These are phyloP conservation scores for Prionace glauca DNA, from an alignment of 2,797 vertebrate species.

Conservation along the genomic window DNA sequence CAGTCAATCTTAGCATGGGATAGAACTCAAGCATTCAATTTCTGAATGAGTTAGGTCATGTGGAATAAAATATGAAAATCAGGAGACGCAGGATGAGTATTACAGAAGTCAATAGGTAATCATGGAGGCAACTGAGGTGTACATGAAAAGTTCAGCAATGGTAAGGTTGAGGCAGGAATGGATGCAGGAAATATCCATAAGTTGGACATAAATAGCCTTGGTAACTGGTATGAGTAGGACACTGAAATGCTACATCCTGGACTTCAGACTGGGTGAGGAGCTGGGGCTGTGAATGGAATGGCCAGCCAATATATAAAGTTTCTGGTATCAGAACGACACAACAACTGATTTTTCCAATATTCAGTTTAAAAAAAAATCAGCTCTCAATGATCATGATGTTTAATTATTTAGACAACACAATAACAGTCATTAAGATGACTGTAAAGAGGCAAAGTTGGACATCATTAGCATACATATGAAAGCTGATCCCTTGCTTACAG, in stretches of 20 bases:
- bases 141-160: neutral
- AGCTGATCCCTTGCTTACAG: neutral
- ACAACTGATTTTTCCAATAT: neutral
- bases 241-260: no score
- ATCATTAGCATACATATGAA: neutral
- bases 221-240: no score
- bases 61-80: neutral
- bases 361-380: neutral
- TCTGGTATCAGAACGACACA: neutral
- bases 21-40: neutral
- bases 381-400: neutral
- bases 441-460: neutral
- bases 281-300: no score
- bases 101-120: neutral
- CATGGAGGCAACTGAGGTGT: neutral
- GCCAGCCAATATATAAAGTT: no score
- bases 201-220: neutral
- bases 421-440: neutral
- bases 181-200: neutral
- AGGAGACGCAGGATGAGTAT: neutral
- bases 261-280: no score
- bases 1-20: neutral
- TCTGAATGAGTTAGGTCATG: neutral
- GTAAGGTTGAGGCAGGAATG: neutral
- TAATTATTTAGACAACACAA: neutral